Conservation (phyloP, 1,140 invertebrate genomes). For the Linepithema humile region DNA sequence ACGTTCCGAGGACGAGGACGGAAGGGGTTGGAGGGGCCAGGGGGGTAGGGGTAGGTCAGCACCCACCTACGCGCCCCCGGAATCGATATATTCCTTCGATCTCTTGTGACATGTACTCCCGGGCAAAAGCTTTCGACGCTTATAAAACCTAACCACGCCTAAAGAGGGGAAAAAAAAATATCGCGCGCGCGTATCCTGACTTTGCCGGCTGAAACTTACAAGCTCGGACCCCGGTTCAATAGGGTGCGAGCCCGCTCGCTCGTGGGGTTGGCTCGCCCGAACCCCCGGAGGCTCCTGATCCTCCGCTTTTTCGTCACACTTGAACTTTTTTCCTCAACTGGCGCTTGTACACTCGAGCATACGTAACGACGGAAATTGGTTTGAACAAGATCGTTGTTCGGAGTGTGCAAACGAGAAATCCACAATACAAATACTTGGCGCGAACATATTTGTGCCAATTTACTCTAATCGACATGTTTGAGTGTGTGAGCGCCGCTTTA, state of each 20-base stretch:
- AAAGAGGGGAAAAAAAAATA: constrained; percentile 13
- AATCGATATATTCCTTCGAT: constrained; percentile 75
- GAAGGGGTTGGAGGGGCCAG: too few relatives aligned
- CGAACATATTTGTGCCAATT: too few relatives aligned
- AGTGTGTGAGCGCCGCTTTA: too few relatives aligned
- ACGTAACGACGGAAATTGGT: too few relatives aligned
- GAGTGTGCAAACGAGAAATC: too few relatives aligned
- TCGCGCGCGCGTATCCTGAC: neutral
- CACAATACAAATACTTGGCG: too few relatives aligned
- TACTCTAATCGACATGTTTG: too few relatives aligned
- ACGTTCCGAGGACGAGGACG: constrained; percentile 75
- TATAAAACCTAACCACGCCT: constrained; percentile 32
- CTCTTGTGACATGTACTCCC: constrained; percentile 37
- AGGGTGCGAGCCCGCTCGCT: neutral
- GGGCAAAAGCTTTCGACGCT: constrained; percentile 42
- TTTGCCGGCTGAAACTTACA: neutral
- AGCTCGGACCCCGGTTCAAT: constrained; percentile 25
- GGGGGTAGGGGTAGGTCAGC: constrained; percentile 81
- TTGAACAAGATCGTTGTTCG: too few relatives aligned
- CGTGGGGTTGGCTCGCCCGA: neutral
- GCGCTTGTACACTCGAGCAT: too few relatives aligned
- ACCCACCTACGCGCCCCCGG: constrained; percentile 74
- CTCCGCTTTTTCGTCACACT: too few relatives aligned
- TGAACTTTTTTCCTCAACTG: too few relatives aligned
- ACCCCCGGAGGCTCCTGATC: too few relatives aligned